phyloP scores from a whole-genome alignment of 2,797 vertebrate genomes.

The Bufotes viridis region DNA sequence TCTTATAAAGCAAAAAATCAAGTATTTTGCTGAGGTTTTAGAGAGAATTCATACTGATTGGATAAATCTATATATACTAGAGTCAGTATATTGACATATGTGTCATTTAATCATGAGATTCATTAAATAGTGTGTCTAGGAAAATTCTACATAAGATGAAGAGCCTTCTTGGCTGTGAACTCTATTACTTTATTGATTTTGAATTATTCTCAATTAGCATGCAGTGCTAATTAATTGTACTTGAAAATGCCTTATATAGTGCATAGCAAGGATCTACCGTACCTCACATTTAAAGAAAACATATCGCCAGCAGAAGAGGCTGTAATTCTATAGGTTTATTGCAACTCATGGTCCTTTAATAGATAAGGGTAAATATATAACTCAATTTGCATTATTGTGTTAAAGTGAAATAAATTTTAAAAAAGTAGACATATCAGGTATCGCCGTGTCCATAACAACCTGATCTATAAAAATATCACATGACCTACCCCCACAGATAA shows the following conservation, averaged over 20 bases:
- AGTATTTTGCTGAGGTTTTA: conserved; percentile 42
- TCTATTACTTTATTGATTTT: conserved; percentile 55
- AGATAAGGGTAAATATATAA: too few species aligned
- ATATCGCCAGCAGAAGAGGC: neutral
- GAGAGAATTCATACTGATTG: conserved; percentile 11
- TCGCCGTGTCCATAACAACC: too few species aligned
- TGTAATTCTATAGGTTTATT: neutral
- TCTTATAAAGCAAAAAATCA: too few species aligned
- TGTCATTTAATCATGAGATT: conserved; percentile 53
- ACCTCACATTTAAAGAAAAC: neutral
- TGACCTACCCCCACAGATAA: too few species aligned
- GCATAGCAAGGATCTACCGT: neutral
- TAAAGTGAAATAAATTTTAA: too few species aligned
- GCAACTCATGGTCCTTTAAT: neutral
- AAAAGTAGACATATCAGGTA: too few species aligned
- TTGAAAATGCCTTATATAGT: neutral
- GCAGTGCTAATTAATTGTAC: conserved; percentile 48
- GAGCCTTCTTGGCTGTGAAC: conserved; percentile 47
- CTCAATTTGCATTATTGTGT: too few species aligned
- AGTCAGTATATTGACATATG: conserved; percentile 21
- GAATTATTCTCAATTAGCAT: conserved; percentile 41
- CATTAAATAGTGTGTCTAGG: conserved; percentile 32
- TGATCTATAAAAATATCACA: too few species aligned
- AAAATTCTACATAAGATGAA: conserved; percentile 45
- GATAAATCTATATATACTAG: conserved; percentile 34